These are phyloP conservation scores for Tanypteryx hageni DNA, from an alignment of 2,888 invertebrate species.

Conservation along the genomic window DNA sequence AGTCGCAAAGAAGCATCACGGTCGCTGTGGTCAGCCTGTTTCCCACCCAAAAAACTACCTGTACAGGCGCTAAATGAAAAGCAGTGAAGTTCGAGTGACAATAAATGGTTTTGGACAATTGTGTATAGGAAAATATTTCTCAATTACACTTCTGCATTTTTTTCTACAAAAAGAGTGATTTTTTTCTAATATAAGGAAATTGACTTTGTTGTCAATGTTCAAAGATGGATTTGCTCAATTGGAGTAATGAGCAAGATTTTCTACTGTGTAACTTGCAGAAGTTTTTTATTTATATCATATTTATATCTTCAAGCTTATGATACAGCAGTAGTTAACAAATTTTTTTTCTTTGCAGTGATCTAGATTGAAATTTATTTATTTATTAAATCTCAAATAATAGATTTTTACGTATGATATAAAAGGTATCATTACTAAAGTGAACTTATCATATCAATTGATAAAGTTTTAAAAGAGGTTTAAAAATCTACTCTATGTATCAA, in stretches of 20 bases:
- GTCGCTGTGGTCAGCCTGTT: conserved; percentile 90
- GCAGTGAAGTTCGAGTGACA: conserved; percentile 14
- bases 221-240: conserved; percentile 43
- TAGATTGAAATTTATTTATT: conserved; percentile 55
- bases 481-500: background rate
- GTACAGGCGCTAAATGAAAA: conserved; percentile 75
- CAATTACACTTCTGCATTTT: background rate
- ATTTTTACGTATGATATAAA: background rate
- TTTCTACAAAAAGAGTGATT: conserved; percentile 5
- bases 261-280: conserved; percentile 48
- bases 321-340: background rate
- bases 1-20: conserved; percentile 87
- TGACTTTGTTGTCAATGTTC: conserved; percentile 49
- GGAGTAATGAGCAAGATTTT: conserved; percentile 39
- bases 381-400: conserved; percentile 1
- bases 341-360: background rate
- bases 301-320: background rate
- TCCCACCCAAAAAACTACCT: conserved; percentile 90
- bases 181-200: conserved; percentile 27
- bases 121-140: background rate
- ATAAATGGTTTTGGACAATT: conserved; percentile 27
- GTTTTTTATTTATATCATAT: conserved; percentile 16
- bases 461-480: background rate
- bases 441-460: background rate
- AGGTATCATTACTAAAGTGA: background rate